Evolutionary conservation across 2,888 invertebrate species (phyloP), one percentile per base, ranked within the genome.

Genomic region (Formica aserva): DNA sequence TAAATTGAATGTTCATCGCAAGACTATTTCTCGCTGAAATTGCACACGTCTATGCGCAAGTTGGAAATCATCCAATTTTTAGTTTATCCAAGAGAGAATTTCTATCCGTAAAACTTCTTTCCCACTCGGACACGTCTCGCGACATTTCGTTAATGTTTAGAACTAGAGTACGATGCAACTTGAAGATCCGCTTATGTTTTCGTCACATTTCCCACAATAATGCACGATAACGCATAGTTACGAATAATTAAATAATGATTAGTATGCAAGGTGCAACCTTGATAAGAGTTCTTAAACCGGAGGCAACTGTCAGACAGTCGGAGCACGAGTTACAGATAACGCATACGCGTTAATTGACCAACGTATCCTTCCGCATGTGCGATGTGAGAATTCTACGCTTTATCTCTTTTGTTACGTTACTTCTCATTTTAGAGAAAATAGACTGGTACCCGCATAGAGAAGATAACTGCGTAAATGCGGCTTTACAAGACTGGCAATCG

Each of bases 61-160:
- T 85, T 90, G 89, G 89, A 87, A 26, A 26, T 45, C 26, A 38
- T 90, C 89, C 89, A 90, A 90, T 26, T 22, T 77, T 80, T 86
- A 82, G 87, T 63, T 38, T 67, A 62, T 67, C 66, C 75, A n/a
- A 60, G 71, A 83, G 67, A 83, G 67, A 76, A 80, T 87, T 83
- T 82, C 83, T 75, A 67, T 45, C 55, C 38, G 83, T 84, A 80
- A 52, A 83, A 84, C 71, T 90, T 87, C 84, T 83, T 83, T 38
- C 71, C 52, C 78, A 75, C 38, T 29, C 41, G 55, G 41, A 38
- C 48, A 38, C 18, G 18, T 45, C 57, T 48, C 41, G 32, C 38
- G 22, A 35, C 45, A 72, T 71, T 71, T 71, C 45, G 60, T 60
- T 32, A 22, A 13, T 5, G 45, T 72, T 72, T 26, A 57, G 26